Evolutionary conservation across 2,797 vertebrate species (phyloP).

Genomic region (Acanthiza pusilla): DNA sequence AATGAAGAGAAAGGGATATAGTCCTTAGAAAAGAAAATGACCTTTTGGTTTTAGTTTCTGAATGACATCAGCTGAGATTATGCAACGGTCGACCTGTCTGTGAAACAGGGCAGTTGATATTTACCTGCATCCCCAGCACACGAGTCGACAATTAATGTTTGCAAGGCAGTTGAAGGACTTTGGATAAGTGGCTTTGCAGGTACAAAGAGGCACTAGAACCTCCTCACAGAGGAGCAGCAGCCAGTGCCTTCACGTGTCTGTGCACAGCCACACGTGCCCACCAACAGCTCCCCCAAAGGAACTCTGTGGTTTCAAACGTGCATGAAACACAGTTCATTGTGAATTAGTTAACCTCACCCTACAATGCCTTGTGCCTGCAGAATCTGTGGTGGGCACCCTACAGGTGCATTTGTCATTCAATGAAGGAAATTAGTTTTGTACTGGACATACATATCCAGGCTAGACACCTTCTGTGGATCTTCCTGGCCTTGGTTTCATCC

Average conservation of each 20-base stretch:
- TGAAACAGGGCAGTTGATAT: not conserved
- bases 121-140: not conserved
- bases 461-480: not conserved
- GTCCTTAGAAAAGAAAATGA: not conserved
- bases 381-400: not conserved
- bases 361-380: not conserved
- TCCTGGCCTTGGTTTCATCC: not conserved
- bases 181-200: not conserved
- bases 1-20: not conserved
- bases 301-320: accelerated
- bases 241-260: not conserved
- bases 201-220: accelerated
- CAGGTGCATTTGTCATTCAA: not conserved
- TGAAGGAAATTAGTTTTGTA: not conserved
- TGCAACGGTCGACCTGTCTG: not conserved
- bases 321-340: not conserved
- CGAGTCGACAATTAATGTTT: not conserved
- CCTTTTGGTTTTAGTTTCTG: conserved; percentile 57
- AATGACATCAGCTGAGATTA: not conserved
- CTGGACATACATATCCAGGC: not conserved
- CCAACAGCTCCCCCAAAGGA: not conserved
- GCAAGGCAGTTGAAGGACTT: conserved; percentile 12
- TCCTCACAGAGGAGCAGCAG: not conserved
- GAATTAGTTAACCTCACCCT: not conserved
- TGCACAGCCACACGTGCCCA: not conserved